Percentiles rank a stretch among this genome's conserved stretches.
phyloP scores from a whole-genome alignment of 2,888 invertebrate genomes.

The Camptogramma bilineatum region DNA sequence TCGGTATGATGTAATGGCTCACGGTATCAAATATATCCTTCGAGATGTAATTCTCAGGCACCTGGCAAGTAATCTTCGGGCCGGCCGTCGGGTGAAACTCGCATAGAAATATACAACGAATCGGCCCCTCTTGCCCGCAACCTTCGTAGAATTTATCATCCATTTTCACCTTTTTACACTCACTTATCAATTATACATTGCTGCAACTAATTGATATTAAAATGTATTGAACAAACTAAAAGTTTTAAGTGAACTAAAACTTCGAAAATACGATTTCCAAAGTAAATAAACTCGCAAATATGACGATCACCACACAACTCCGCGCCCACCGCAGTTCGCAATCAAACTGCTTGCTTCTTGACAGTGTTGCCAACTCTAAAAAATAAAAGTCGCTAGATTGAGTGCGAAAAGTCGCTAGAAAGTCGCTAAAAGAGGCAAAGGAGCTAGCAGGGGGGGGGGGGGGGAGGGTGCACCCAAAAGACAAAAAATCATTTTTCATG shows the following conservation, averaged over 20 bases:
- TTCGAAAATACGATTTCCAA: conserved; percentile 43
- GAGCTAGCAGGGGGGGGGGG: too few relatives aligned
- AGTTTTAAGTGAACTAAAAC: conserved; percentile 42
- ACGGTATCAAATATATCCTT: conserved; percentile 93
- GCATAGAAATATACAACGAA: conserved; percentile 92
- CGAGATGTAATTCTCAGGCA: conserved; percentile 91
- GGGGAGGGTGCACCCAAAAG: too few relatives aligned
- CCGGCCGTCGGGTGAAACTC: conserved; percentile 91
- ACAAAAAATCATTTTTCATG: too few relatives aligned
- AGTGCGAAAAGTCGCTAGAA: too few relatives aligned
- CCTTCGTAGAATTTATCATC: conserved; percentile 84
- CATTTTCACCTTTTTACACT: conserved; percentile 58
- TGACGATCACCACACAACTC: conserved; percentile 30
- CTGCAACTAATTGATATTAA: conserved; percentile 14
- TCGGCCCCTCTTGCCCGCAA: conserved; percentile 88
- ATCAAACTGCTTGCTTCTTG: conserved; percentile 54
- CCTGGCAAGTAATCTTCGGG: conserved; percentile 92
- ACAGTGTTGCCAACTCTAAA: too few relatives aligned
- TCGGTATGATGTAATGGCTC: conserved; percentile 93
- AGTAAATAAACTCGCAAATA: conserved; percentile 53
- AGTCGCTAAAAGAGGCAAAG: too few relatives aligned
- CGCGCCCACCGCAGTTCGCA: conserved; percentile 34
- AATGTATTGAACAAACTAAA: conserved; percentile 27
- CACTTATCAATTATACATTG: conserved; percentile 44
- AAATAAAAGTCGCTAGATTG: too few relatives aligned